phyloP scores from a whole-genome alignment of 92 coral and sea anemone genomes.

The Phymanthus crucifer region DNA sequence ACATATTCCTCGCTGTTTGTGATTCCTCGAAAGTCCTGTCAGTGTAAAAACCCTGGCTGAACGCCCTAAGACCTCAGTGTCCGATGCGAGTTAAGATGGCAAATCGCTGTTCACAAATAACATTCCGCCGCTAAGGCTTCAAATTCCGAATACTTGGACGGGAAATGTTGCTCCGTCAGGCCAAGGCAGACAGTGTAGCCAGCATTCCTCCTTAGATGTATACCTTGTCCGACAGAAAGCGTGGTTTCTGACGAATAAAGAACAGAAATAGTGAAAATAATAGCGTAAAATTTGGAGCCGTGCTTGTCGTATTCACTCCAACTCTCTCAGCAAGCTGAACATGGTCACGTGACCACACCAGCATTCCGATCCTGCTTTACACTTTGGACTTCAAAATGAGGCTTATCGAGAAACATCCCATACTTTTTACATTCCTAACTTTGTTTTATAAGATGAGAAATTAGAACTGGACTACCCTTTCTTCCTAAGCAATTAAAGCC shows the following conservation, averaged over 20 bases:
- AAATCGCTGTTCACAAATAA: conserved; percentile 59
- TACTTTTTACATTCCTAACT: neutral
- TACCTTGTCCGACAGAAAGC: conserved; percentile 25
- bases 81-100: conserved; percentile 26
- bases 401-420: conserved; percentile 26
- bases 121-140: conserved; percentile 62
- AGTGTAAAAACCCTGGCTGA: conserved; percentile 15
- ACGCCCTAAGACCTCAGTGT: conserved; percentile 22
- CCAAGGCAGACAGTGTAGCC: conserved; percentile 23
- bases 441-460: neutral
- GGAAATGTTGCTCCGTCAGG: conserved; percentile 47
- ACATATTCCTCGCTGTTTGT: conserved; percentile 21
- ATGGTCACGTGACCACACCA: conserved; percentile 64
- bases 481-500: neutral
- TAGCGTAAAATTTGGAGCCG: conserved; percentile 32
- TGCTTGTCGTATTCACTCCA: conserved; percentile 8
- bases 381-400: conserved; percentile 64
- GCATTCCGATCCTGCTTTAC: conserved; percentile 71
- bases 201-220: conserved; percentile 28
- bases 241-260: conserved; percentile 42
- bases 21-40: conserved; percentile 1
- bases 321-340: conserved; percentile 39
- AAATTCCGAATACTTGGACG: conserved; percentile 41
- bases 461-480: neutral
- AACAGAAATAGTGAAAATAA: conserved; percentile 46